Conservation (phyloP, 2,797 vertebrate genomes). For the Ceyx erithaca region DNA sequence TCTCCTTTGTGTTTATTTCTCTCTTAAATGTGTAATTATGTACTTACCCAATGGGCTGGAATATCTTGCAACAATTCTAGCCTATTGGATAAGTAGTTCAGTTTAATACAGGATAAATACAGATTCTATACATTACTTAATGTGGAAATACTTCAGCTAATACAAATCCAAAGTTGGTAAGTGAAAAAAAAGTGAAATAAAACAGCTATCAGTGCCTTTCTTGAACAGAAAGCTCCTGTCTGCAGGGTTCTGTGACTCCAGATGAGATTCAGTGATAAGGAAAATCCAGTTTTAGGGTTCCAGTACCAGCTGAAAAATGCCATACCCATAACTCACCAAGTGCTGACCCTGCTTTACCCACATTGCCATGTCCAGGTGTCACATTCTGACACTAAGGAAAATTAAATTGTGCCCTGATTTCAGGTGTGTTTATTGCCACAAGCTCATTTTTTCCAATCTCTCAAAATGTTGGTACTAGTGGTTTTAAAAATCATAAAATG, state of each 20-base stretch:
- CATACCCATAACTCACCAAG: not conserved
- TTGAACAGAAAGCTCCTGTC: not conserved
- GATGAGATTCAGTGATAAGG: not conserved
- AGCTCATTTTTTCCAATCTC: not conserved
- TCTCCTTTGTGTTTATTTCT: not conserved
- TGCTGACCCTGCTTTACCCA: not conserved
- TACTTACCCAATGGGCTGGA: conserved; percentile 11
- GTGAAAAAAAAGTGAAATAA: rapidly evolving
- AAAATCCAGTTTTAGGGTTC: not conserved
- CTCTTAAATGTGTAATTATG: conserved; percentile 24
- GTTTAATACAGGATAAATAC: not conserved
- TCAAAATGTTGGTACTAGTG: not conserved
- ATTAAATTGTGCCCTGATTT: not conserved
- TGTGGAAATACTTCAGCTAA: not conserved
- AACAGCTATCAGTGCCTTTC: not conserved
- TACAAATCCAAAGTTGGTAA: not conserved
- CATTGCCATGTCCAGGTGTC: not conserved
- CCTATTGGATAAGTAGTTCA: not conserved
- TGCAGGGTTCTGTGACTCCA: not conserved
- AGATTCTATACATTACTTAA: not conserved
- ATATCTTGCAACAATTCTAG: not conserved
- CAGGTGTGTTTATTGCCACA: not conserved
- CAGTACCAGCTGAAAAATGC: not conserved
- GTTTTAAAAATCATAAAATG: not conserved
- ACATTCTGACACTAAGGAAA: not conserved